These are phyloP conservation scores for Pogonophryne albipinna DNA, from an alignment of 2,797 vertebrate species.

Conservation along the genomic window DNA sequence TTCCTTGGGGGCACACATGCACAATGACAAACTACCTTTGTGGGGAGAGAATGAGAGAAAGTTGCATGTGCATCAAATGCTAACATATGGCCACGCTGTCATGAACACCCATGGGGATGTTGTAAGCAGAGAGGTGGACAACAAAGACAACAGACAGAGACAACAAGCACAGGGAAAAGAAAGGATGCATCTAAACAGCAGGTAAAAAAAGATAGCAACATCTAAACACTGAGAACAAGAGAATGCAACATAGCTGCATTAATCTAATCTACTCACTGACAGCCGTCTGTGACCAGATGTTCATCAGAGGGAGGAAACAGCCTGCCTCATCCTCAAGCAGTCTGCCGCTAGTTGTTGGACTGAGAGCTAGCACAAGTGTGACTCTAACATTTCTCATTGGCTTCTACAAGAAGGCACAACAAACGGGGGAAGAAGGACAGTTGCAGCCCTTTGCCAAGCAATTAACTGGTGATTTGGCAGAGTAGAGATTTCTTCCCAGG, in stretches of 20 bases:
- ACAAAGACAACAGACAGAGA: conserved; percentile 32
- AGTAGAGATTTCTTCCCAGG: conserved; percentile 75
- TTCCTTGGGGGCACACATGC: conserved; percentile 35
- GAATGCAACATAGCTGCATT: conserved; percentile 30
- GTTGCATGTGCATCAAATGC: conserved; percentile 48
- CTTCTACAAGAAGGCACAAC: conserved; percentile 56
- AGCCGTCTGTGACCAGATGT: conserved; percentile 42
- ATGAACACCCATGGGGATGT: conserved; percentile 39
- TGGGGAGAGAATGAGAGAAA: conserved; percentile 16
- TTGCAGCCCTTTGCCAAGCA: conserved; percentile 76
- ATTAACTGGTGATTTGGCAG: conserved; percentile 83
- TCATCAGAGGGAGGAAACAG: conserved; percentile 49
- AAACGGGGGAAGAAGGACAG: conserved; percentile 66
- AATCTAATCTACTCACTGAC: conserved; percentile 40
- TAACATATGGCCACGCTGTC: conserved; percentile 52
- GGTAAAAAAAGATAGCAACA: conserved; percentile 11
- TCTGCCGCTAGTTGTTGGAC: conserved; percentile 54
- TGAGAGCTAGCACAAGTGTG: conserved; percentile 66
- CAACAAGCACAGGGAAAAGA: conserved; percentile 16
- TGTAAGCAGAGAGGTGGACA: conserved; percentile 36
- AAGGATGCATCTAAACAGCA: conserved; percentile 15
- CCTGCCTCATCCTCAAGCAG: conserved; percentile 52
- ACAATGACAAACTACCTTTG: conserved; percentile 45
- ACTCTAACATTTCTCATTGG: conserved; percentile 70
- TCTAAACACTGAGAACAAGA: conserved; percentile 15